Conservation (phyloP, 2,888 invertebrate genomes). For the Drosophila birchii region DNA sequence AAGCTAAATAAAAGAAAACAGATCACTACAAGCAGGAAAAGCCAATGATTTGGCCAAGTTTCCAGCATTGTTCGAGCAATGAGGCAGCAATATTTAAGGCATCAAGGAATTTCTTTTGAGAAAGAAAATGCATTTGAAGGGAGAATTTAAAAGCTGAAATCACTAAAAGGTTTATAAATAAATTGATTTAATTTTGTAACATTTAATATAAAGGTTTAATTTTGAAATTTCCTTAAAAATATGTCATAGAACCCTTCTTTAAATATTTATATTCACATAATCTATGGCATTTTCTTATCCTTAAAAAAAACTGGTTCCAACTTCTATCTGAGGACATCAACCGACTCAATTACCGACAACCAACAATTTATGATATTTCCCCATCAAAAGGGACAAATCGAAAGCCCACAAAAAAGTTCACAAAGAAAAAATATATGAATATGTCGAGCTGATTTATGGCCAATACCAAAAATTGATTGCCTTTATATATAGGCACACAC, state of each 20-base stretch:
- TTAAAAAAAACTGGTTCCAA: background rate
- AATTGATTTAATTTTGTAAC: background rate
- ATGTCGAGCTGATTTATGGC: slow-evolving; percentile 27
- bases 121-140: background rate
- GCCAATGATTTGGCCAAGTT: slow-evolving; percentile 29
- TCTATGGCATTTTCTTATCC: no score
- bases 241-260: background rate
- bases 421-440: slow-evolving; percentile 14
- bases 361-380: slow-evolving; percentile 13
- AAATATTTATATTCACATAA: background rate
- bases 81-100: background rate
- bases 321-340: slow-evolving; percentile 1
- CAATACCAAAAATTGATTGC: slow-evolving; percentile 34
- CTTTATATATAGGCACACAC: background rate
- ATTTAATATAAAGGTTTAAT: background rate
- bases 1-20: slow-evolving; percentile 18
- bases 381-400: slow-evolving; percentile 5
- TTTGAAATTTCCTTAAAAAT: background rate
- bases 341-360: slow-evolving; percentile 13
- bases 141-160: background rate
- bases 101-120: no score
- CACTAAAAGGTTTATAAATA: background rate
- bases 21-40: slow-evolving; percentile 3
- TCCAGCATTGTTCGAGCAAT: background rate
- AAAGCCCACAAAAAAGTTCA: slow-evolving; percentile 12